Evolutionary conservation across 2,113 vertebrate genomes (phyloP).

Genomic region (Origma solitaria): DNA sequence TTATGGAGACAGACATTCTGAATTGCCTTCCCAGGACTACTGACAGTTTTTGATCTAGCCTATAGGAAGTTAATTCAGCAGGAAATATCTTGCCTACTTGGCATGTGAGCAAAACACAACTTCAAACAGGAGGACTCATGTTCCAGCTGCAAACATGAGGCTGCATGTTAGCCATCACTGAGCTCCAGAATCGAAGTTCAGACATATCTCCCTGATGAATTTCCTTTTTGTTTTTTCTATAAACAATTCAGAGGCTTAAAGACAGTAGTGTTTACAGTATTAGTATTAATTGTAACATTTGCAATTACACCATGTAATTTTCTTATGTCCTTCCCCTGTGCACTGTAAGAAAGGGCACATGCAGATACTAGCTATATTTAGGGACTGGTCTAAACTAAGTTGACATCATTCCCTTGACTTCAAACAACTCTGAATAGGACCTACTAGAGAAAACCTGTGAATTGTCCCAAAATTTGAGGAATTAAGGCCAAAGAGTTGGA

Average conservation of each 20-base stretch:
- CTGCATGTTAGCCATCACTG: not conserved
- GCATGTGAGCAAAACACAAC: not conserved
- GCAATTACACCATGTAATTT: not conserved
- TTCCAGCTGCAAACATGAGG: accelerated
- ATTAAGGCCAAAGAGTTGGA: not conserved
- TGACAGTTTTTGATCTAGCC: not conserved
- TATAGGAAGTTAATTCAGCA: not conserved
- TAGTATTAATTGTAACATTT: not conserved
- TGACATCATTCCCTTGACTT: not conserved
- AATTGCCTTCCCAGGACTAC: not conserved
- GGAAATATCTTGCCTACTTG: not conserved
- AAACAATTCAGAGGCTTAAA: not conserved
- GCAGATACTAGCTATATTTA: not conserved
- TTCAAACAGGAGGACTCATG: not conserved
- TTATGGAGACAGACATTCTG: not conserved
- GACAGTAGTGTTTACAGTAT: not conserved
- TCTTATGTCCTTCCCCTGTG: not conserved
- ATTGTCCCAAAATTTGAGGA: not conserved
- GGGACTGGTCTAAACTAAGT: not conserved
- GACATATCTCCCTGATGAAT: not conserved
- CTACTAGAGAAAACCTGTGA: not conserved
- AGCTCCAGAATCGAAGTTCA: not conserved
- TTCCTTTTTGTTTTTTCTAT: not conserved
- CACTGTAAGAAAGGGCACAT: not conserved
- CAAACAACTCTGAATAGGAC: not conserved